Evolutionary conservation across 2,888 invertebrate genomes (phyloP).

Genomic region (Nasonovia ribisnigri): DNA sequence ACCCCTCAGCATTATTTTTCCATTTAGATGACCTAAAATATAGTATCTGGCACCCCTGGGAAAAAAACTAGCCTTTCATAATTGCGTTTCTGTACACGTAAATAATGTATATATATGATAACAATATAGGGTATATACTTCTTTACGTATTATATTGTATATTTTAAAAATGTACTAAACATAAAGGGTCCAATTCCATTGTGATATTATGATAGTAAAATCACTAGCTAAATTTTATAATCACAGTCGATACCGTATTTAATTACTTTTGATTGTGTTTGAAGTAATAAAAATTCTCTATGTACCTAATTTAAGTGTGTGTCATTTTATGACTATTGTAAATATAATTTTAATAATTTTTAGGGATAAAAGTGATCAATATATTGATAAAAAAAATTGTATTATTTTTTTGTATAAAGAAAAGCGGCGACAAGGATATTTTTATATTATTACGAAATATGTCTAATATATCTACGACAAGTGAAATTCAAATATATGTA

Average conservation of each 20-base stretch:
- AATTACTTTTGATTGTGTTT: not conserved
- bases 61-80: slow-evolving; percentile 20
- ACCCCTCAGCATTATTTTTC: slow-evolving; percentile 43
- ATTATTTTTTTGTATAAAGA: not conserved
- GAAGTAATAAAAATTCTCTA: not conserved
- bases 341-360: not conserved
- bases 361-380: not conserved
- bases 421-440: not conserved
- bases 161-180: not conserved
- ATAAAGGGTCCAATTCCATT: not conserved
- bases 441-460: not conserved
- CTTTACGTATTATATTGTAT: not conserved
- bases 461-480: not conserved
- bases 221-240: not conserved
- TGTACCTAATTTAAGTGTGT: not conserved
- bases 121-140: not conserved
- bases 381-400: not conserved
- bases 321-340: not conserved
- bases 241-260: not conserved
- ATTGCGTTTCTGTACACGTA: slow-evolving; percentile 26
- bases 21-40: slow-evolving; percentile 39
- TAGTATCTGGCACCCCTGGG: slow-evolving; percentile 15
- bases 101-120: not conserved
- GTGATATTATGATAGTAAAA: not conserved
- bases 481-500: not conserved